A percentile compares a stretch with the other conserved stretches of the same genome.
These are phyloP conservation scores for Iphiclides podalirius DNA, from an alignment of 2,888 invertebrate genomes.

Conservation along the genomic window DNA sequence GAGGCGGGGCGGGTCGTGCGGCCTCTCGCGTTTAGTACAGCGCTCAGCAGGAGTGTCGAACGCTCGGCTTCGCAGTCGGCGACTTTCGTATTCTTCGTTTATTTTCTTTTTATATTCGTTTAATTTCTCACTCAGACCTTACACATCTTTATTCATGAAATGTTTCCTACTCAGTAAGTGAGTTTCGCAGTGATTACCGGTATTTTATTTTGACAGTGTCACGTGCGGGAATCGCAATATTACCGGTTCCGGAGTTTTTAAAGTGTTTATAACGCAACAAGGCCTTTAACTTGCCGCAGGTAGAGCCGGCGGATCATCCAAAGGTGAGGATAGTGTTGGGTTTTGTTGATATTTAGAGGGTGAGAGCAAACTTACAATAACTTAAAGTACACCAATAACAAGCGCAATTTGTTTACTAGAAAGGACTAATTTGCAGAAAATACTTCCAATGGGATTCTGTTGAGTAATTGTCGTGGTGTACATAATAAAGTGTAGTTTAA, in stretches of 20 bases:
- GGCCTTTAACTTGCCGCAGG: slow-evolving; percentile 69
- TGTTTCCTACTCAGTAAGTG: slow-evolving; percentile 53
- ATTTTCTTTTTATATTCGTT: slow-evolving; percentile 79
- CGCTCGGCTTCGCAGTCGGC: slow-evolving; percentile 75
- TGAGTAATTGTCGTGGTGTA: slow-evolving; percentile 55
- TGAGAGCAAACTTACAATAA: slow-evolving; percentile 35
- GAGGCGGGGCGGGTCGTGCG: slow-evolving; percentile 63
- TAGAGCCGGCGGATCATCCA: slow-evolving; percentile 64
- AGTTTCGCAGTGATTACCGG: slow-evolving; percentile 52
- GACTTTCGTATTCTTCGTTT: slow-evolving; percentile 78
- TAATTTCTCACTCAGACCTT: slow-evolving; percentile 68
- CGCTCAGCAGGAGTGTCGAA: slow-evolving; percentile 79
- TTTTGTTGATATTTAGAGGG: slow-evolving; percentile 41
- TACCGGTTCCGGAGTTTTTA: slow-evolving; percentile 75
- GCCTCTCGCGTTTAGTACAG: slow-evolving; percentile 77
- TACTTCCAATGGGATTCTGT: slow-evolving; percentile 58
- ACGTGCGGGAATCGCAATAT: slow-evolving; percentile 69
- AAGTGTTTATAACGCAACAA: slow-evolving; percentile 71
- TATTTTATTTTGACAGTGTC: slow-evolving; percentile 73
- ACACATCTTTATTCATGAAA: slow-evolving; percentile 55
- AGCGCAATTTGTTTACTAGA: slow-evolving; percentile 30
- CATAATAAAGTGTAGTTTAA: slow-evolving; percentile 50
- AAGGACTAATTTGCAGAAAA: slow-evolving; percentile 48
- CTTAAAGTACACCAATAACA: slow-evolving; percentile 45
- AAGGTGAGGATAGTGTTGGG: slow-evolving; percentile 56